Evolutionary conservation across 2,113 vertebrate genomes (phyloP).

Genomic region (Sebastes fasciatus): DNA sequence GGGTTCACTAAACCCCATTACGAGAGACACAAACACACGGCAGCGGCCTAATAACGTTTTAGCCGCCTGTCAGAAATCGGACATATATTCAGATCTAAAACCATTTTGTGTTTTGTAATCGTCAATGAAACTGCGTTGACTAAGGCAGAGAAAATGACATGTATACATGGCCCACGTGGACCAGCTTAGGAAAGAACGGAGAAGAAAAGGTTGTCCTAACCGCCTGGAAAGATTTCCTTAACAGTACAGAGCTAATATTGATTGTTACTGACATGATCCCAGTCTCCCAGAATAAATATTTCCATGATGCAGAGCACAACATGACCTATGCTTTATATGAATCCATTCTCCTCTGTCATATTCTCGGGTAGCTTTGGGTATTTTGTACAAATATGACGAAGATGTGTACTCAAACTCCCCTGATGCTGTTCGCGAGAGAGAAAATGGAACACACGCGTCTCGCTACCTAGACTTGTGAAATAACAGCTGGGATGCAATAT

Average conservation of each 20-base stretch:
- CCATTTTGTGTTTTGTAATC: conserved; percentile 51
- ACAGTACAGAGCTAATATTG: conserved; percentile 36
- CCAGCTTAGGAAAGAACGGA: conserved; percentile 45
- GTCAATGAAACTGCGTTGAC: conserved; percentile 44
- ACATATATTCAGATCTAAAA: conserved; percentile 57
- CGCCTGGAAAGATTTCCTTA: conserved; percentile 44
- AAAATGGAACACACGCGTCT: conserved; percentile 53
- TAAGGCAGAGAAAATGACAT: conserved; percentile 47
- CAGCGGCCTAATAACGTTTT: conserved; percentile 45
- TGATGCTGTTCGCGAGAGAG: conserved; percentile 40
- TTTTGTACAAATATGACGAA: conserved; percentile 65
- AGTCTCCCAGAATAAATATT: conserved; percentile 11
- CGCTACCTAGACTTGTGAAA: conserved; percentile 64
- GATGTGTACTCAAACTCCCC: conserved; percentile 60
- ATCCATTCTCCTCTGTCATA: conserved; percentile 34
- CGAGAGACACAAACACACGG: conserved; percentile 42
- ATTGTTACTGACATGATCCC: conserved; percentile 9
- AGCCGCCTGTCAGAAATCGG: conserved; percentile 40
- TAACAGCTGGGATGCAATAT: conserved; percentile 74
- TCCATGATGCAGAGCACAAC: conserved; percentile 34
- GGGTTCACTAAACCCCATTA: conserved; percentile 52
- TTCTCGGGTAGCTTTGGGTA: conserved; percentile 36
- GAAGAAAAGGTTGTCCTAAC: conserved; percentile 34
- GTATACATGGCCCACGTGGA: conserved; percentile 41
- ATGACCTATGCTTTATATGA: conserved; percentile 35